A percentile compares a stretch with the other conserved stretches of the same genome.
phyloP scores from a whole-genome alignment of 2,113 vertebrate genomes.

The Tinamus guttatus region DNA sequence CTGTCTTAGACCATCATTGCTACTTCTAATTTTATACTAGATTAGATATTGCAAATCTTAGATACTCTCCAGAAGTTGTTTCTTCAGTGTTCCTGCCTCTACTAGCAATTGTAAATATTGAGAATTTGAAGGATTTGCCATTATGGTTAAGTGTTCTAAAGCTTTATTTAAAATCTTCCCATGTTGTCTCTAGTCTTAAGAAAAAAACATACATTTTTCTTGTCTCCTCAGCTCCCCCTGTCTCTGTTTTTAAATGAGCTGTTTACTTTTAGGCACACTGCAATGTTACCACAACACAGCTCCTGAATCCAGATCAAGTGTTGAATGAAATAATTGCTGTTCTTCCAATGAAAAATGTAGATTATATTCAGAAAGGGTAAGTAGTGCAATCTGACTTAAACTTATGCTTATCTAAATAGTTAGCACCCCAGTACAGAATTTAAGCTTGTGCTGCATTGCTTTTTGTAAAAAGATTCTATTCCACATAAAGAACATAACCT shows the following conservation, averaged over 20 bases:
- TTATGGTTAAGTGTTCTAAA: neutral
- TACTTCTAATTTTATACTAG: neutral
- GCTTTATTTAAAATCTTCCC: neutral
- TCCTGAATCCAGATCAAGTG: constrained; percentile 89
- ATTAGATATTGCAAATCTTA: neutral
- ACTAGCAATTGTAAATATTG: neutral
- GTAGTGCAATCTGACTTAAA: neutral
- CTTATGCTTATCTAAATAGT: neutral
- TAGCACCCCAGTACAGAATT: neutral
- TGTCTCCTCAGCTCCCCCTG: too few species aligned
- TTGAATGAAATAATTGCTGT: constrained; percentile 87
- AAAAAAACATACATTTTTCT: neutral
- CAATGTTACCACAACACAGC: constrained; percentile 90
- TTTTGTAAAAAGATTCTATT: neutral
- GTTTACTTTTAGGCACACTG: constrained; percentile 84
- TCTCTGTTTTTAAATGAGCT: neutral
- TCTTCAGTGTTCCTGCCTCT: neutral
- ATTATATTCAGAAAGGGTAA: constrained; percentile 93
- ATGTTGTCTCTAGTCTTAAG: neutral
- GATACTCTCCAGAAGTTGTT: neutral
- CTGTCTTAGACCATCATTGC: neutral
- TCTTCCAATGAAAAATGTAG: constrained; percentile 87
- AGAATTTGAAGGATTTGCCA: neutral
- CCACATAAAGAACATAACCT: neutral
- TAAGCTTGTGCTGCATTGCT: neutral